Percentiles rank a stretch among this genome's conserved stretches.
phyloP scores from a whole-genome alignment of 2,113 vertebrate genomes.

The Dissostichus mawsoni region DNA sequence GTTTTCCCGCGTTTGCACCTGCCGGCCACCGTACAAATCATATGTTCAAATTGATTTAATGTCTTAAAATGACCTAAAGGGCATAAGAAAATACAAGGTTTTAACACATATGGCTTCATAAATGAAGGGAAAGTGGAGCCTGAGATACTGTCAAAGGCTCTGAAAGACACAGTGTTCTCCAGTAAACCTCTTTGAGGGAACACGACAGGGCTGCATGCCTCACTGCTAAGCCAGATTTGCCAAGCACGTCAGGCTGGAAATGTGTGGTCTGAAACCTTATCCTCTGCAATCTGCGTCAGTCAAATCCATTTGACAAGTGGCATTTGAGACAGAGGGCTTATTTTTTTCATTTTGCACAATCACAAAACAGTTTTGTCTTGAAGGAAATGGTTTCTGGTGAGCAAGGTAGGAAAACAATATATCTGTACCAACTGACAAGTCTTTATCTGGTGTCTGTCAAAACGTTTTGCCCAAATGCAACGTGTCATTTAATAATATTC shows the following conservation, averaged over 20 bases:
- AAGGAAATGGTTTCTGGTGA: constrained; percentile 64
- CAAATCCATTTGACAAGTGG: constrained; percentile 79
- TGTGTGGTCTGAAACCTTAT: constrained; percentile 83
- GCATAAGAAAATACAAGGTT: constrained; percentile 1
- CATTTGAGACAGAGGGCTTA: constrained; percentile 76
- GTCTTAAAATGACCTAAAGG: neutral
- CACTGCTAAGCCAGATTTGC: constrained; percentile 85
- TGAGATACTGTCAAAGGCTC: constrained; percentile 65
- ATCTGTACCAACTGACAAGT: constrained; percentile 53
- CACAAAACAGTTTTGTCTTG: constrained; percentile 63
- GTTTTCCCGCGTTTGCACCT: too few species aligned
- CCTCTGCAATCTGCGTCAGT: constrained; percentile 85
- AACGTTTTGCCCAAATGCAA: constrained; percentile 47
- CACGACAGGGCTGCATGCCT: constrained; percentile 82
- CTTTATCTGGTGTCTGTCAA: constrained; percentile 62
- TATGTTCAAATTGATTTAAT: neutral
- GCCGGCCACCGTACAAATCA: too few species aligned
- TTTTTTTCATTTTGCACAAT: constrained; percentile 74
- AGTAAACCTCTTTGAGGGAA: constrained; percentile 65
- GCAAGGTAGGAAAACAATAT: constrained; percentile 64
- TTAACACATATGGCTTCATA: constrained; percentile 29
- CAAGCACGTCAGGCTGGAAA: constrained; percentile 78
- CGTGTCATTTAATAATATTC: neutral
- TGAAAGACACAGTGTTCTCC: constrained; percentile 72
- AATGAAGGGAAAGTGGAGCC: constrained; percentile 53